These are phyloP conservation scores for Amazona guildingii DNA, from an alignment of 2,113 vertebrate genomes.

Conservation along the genomic window DNA sequence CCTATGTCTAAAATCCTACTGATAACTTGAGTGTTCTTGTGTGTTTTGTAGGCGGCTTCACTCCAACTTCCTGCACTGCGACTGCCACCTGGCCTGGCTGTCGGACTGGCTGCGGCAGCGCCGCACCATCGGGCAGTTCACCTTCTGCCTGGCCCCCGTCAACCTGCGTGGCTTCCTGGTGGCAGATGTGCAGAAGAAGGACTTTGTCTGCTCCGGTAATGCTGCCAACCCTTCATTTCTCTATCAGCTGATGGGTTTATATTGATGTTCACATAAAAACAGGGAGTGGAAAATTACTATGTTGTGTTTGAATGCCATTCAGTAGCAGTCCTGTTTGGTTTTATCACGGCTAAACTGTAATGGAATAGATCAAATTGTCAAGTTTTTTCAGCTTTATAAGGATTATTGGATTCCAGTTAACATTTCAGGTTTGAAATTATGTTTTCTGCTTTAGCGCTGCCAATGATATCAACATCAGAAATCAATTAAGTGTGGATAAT, in stretches of 20 bases:
- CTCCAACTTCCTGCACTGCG: slow-evolving; percentile 95
- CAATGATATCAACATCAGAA: slow-evolving; percentile 30
- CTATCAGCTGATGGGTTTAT: not conserved
- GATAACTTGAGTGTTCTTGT: not conserved
- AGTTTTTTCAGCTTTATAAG: not conserved
- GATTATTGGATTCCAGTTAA: slow-evolving; percentile 41
- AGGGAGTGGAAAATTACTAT: not conserved
- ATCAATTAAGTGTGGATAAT: slow-evolving; percentile 44
- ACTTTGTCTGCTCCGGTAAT: slow-evolving; percentile 92
- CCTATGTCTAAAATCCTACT: fast-evolving
- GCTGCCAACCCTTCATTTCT: not conserved
- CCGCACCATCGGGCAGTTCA: slow-evolving; percentile 92
- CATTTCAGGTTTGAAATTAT: slow-evolving; percentile 1
- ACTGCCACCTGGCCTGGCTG: slow-evolving; percentile 98
- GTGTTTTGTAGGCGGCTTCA: slow-evolving; percentile 85
- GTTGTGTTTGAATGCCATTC: not conserved
- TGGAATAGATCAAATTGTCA: slow-evolving; percentile 18
- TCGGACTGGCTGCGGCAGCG: slow-evolving; percentile 96
- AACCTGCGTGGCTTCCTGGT: slow-evolving; percentile 94
- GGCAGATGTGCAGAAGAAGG: slow-evolving; percentile 95
- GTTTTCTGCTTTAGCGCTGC: not conserved
- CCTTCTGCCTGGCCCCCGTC: slow-evolving; percentile 94
- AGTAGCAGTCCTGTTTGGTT: not conserved
- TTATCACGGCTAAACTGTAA: not conserved
- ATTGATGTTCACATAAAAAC: not conserved